Percentiles rank a stretch among this genome's conserved stretches.
Evolutionary conservation across 2,113 vertebrate species (phyloP).

Genomic region (Cottus gobio): DNA sequence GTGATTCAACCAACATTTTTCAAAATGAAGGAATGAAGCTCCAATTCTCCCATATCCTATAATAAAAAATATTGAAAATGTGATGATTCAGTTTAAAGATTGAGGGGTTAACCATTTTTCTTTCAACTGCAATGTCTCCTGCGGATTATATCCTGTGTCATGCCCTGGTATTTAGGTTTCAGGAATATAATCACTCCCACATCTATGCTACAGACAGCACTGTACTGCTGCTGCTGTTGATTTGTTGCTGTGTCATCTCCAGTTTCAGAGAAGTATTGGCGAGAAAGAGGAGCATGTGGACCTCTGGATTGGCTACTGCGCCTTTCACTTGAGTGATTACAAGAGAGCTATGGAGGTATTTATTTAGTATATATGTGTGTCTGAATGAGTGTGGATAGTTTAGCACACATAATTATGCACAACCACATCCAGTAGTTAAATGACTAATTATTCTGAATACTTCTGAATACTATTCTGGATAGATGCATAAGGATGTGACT

Average conservation of each 20-base stretch:
- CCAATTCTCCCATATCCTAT: neutral
- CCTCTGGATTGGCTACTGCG: slow-evolving; percentile 94
- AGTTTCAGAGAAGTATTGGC: slow-evolving; percentile 93
- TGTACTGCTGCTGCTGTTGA: slow-evolving; percentile 18
- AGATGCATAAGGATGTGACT: neutral
- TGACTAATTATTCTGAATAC: neutral
- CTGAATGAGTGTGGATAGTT: neutral
- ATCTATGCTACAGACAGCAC: neutral
- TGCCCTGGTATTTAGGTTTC: slow-evolving; percentile 7
- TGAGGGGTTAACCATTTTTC: neutral
- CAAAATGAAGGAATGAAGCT: neutral
- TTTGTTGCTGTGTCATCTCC: slow-evolving; percentile 34
- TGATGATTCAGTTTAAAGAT: neutral
- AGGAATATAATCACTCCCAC: neutral
- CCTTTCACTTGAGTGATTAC: slow-evolving; percentile 96
- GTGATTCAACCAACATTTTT: neutral
- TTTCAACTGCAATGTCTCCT: neutral
- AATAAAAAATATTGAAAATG: neutral
- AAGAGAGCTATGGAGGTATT: slow-evolving; percentile 93
- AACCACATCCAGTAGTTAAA: neutral
- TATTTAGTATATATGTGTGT: slow-evolving; percentile 1
- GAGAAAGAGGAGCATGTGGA: slow-evolving; percentile 88
- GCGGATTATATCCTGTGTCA: slow-evolving; percentile 4
- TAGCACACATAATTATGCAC: neutral
- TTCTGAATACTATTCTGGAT: no score